A percentile compares a stretch with the other conserved stretches of the same genome.
phyloP scores from a whole-genome alignment of 2,113 vertebrate species.

The Gulo gulo region DNA sequence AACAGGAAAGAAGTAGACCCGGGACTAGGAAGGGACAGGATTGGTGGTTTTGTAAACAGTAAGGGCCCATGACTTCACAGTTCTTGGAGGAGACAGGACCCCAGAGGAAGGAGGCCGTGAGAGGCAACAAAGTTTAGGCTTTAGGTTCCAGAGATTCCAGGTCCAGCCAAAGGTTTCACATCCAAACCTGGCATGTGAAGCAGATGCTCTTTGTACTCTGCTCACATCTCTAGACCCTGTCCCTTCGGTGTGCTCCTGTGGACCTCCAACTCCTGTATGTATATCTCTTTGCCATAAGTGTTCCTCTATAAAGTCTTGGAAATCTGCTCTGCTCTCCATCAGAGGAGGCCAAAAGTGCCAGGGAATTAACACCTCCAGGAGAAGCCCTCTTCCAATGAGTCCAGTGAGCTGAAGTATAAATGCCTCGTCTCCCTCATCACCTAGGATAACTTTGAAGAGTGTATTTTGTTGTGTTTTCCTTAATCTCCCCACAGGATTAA shows the following conservation, averaged over 20 bases:
- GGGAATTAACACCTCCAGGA: not conserved
- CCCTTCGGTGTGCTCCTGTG: not conserved
- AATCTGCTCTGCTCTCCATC: not conserved
- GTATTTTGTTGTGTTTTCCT: not conserved
- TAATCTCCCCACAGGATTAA: not conserved
- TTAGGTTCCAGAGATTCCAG: not conserved
- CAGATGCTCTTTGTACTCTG: not conserved
- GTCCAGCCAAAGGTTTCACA: not conserved
- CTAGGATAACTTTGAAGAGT: not conserved
- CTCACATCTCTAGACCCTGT: rapidly evolving
- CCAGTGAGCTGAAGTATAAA: not conserved
- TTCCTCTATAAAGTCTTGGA: not conserved
- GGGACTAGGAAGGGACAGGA: not conserved
- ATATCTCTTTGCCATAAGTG: not conserved
- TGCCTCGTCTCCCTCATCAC: not conserved
- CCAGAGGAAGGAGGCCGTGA: not conserved
- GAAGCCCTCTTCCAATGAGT: not conserved
- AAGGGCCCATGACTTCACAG: not conserved
- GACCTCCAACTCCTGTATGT: not conserved
- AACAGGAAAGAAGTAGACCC: not conserved
- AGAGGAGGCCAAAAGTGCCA: not conserved
- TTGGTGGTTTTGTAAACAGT: not conserved
- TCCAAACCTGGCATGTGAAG: not conserved
- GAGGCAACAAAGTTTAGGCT: not conserved
- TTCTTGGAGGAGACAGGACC: not conserved